Evolutionary conservation across 2,113 vertebrate species (phyloP).

Genomic region (Mastomys coucha): DNA sequence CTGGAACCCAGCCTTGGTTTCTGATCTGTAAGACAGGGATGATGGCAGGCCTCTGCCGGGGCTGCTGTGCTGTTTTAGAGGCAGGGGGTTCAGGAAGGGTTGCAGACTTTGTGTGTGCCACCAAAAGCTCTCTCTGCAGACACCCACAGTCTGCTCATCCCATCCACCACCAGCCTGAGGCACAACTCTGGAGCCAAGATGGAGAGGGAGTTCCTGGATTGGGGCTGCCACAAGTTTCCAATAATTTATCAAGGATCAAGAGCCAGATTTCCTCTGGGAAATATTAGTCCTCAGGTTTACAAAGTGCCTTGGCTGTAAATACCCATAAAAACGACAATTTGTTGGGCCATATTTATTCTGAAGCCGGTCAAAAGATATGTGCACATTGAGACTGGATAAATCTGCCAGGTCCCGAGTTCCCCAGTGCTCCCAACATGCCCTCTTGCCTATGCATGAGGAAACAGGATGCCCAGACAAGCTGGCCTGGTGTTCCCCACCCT

Average conservation of each 20-base stretch:
- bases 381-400: slow-evolving; percentile 84
- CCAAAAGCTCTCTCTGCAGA: background rate
- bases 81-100: background rate
- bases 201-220: slow-evolving; percentile 74
- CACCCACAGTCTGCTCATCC: background rate
- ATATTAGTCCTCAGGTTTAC: slow-evolving; percentile 89
- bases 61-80: background rate
- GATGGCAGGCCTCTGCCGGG: background rate
- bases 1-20: background rate
- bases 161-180: background rate
- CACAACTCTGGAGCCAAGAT: slow-evolving; percentile 64
- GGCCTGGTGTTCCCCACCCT: slow-evolving; percentile 59
- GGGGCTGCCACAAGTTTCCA: slow-evolving; percentile 80
- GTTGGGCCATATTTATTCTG: slow-evolving; percentile 88
- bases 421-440: slow-evolving; percentile 65
- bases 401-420: slow-evolving; percentile 79
- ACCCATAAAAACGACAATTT: slow-evolving; percentile 89
- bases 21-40: background rate
- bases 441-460: slow-evolving; percentile 55
- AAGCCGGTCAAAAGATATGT: slow-evolving; percentile 85
- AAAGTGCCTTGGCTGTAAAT: slow-evolving; percentile 89
- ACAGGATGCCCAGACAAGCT: slow-evolving; percentile 64
- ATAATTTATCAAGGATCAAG: slow-evolving; percentile 86
- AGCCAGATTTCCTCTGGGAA: slow-evolving; percentile 88
- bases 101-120: background rate